These are phyloP conservation scores for Alloscopus bannaensis DNA, from an alignment of 2,888 invertebrate species.

Conservation along the genomic window DNA sequence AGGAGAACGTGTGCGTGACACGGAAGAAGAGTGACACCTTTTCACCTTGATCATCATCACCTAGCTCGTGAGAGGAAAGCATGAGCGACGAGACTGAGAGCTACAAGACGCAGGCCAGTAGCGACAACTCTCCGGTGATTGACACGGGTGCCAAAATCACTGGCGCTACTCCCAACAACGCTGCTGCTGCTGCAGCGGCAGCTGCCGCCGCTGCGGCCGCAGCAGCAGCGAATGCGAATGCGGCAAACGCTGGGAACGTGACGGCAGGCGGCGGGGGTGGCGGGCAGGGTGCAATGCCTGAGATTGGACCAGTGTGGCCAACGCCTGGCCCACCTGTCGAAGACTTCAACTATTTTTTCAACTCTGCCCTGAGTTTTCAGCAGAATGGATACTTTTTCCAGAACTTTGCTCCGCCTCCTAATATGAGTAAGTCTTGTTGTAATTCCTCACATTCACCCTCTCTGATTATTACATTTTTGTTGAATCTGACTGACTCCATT, in stretches of 20 bases:
- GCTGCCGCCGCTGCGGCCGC: constrained; percentile 66
- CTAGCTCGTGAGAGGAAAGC: constrained; percentile 17
- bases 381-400: constrained; percentile 73
- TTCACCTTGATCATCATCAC: too few species aligned
- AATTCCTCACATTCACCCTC: too few species aligned
- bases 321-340: constrained; percentile 71
- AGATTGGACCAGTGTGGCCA: constrained; percentile 71
- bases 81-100: constrained; percentile 64
- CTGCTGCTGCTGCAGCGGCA: constrained; percentile 62
- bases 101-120: constrained; percentile 62
- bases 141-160: constrained; percentile 49
- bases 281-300: constrained; percentile 61
- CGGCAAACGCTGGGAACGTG: constrained; percentile 54
- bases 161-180: constrained; percentile 33
- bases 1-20: neutral
- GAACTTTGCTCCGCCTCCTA: constrained; percentile 73
- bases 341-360: constrained; percentile 72
- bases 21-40: neutral
- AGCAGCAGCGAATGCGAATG: constrained; percentile 58
- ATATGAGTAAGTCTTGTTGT: constrained; percentile 70
- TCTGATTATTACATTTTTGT: neutral
- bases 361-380: constrained; percentile 70
- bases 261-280: constrained; percentile 44
- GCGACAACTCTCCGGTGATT: constrained; percentile 58
- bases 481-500: neutral